Evolutionary conservation across 2,797 vertebrate genomes (phyloP).

Genomic region (Helicolenus hilgendorfi): DNA sequence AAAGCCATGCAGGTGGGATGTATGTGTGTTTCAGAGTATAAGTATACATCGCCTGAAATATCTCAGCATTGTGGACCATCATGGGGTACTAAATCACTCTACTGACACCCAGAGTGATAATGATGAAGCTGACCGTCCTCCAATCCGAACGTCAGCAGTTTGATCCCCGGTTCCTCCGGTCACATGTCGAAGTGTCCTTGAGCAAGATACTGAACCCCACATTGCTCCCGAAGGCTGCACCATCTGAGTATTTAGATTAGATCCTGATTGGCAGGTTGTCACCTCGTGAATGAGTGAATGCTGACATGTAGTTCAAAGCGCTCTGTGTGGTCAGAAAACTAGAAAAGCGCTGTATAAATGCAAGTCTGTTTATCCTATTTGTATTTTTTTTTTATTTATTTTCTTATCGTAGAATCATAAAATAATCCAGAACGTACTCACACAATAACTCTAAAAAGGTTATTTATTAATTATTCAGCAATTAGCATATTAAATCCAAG

Average conservation of each 20-base stretch:
- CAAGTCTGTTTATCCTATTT: background rate
- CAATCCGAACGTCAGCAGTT: background rate
- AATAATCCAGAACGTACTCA: background rate
- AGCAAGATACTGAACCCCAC: too few species aligned
- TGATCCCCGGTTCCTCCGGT: background rate
- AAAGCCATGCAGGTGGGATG: constrained; percentile 41
- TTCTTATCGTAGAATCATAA: background rate
- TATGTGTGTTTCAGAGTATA: background rate
- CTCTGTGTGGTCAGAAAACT: background rate
- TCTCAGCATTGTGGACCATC: background rate
- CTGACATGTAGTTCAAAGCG: background rate
- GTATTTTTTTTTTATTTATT: background rate
- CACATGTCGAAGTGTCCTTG: background rate
- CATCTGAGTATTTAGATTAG: background rate
- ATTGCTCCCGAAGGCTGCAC: background rate
- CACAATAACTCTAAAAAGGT: background rate
- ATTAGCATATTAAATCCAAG: background rate
- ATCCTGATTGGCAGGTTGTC: too few species aligned
- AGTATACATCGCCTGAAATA: background rate
- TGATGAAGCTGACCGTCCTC: background rate
- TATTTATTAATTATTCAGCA: background rate
- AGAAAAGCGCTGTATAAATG: background rate
- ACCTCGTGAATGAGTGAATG: background rate
- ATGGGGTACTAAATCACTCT: background rate
- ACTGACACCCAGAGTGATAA: background rate